Evolutionary conservation across 2,797 vertebrate species (phyloP).

Genomic region (Macroramphosus scolopax): DNA sequence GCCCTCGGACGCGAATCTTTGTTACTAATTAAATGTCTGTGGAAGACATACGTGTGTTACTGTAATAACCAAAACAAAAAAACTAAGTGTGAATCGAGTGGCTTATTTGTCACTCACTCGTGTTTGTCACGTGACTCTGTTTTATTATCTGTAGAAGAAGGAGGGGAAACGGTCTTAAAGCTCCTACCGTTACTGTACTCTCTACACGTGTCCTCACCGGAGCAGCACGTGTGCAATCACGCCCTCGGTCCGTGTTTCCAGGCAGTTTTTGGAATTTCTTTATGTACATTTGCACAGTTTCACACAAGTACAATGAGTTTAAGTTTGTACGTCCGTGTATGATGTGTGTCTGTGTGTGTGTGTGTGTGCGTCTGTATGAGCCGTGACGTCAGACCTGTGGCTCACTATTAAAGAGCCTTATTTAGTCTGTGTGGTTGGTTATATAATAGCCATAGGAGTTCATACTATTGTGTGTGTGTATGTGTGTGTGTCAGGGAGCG

Average conservation of each 20-base stretch:
- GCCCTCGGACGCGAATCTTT: too few relatives aligned
- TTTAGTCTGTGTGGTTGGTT: constrained; percentile 23
- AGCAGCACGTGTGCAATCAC: constrained; percentile 55
- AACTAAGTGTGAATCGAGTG: too few relatives aligned
- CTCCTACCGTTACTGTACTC: not conserved
- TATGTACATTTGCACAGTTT: not conserved
- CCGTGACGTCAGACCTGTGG: constrained; percentile 4
- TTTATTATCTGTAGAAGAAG: not conserved
- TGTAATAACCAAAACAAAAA: too few relatives aligned
- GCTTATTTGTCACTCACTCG: too few relatives aligned
- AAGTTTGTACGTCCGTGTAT: not conserved
- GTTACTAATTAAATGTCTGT: too few relatives aligned
- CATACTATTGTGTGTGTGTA: not conserved
- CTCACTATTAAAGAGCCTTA: constrained; percentile 6
- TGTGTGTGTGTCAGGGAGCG: constrained; percentile 5
- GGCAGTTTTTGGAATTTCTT: not conserved
- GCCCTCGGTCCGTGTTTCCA: constrained; percentile 7
- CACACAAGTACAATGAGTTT: not conserved
- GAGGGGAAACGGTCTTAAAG: not conserved
- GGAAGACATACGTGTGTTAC: too few relatives aligned
- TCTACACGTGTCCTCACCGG: constrained; percentile 57
- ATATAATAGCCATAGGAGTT: constrained; percentile 24
- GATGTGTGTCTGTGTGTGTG: not conserved
- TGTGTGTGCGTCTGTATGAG: not conserved
- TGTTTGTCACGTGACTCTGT: not conserved